Evolutionary conservation across 2,888 invertebrate species (phyloP).

Genomic region (Halocaridina rubra): DNA sequence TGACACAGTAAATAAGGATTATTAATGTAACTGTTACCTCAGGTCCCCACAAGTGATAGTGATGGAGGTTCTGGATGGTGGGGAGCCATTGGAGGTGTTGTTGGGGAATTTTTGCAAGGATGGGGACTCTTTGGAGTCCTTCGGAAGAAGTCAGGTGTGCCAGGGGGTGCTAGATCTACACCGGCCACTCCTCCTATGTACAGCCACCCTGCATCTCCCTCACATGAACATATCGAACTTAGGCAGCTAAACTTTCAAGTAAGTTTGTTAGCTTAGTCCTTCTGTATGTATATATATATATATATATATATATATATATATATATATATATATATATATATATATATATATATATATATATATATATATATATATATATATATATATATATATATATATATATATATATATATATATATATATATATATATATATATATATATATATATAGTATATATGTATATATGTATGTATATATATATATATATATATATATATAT

Average conservation of each 20-base stretch:
- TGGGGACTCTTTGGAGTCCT: constrained; percentile 63
- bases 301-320: constrained; percentile 4
- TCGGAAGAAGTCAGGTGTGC: constrained; percentile 40
- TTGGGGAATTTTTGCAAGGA: constrained; percentile 62
- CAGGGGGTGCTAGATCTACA: constrained; percentile 35
- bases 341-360: background rate
- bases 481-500: background rate
- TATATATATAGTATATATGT: no score
- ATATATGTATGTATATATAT: background rate
- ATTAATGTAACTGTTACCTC: no score
- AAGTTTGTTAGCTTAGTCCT: no score
- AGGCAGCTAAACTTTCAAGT: constrained; percentile 55
- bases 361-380: background rate
- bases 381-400: background rate
- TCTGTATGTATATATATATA: background rate
- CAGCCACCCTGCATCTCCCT: constrained; percentile 46
- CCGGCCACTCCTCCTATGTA: constrained; percentile 53
- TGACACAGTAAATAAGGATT: no score
- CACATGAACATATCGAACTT: constrained; percentile 58
- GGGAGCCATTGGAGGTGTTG: constrained; percentile 53
- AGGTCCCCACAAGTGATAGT: constrained; percentile 12
- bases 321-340: background rate
- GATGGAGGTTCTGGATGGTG: constrained; percentile 40
- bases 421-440: background rate
- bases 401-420: background rate